Base-by-base conservation (phyloP, 1,140 invertebrate genomes). In the Bradynema listronoti region DNA sequence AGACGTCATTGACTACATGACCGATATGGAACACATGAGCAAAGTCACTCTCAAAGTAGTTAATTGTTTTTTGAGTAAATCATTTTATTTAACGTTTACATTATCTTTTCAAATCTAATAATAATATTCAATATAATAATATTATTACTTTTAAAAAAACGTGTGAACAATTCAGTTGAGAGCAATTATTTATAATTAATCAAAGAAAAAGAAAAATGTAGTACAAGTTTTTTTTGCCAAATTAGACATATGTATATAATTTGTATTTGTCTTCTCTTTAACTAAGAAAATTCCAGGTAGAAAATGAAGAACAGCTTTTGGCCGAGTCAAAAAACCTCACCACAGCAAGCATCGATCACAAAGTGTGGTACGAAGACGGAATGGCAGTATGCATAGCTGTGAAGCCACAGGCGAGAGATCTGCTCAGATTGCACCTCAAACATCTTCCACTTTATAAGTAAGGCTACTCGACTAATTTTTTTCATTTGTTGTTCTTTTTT, bases 301-400 rank as follows among this genome's bases (percentile, higher is more conserved):
- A 85, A 36, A 84, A 89, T 83, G 88, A 91, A 81, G 81, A 84
- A 39, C 81, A 83, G 62, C 79, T 97, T 47, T 80, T 80, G 32
- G 82, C 83, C 66, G 77, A 93, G 1, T 82, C 84, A 61, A 81
- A 84, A 60, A 85, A 83, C 75, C 80, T 97, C 46, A 81, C 82
- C 43, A 82, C 85, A 67, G 84, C 86, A 64, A 83, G 84, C 27
- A 86, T 98, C 50, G 83, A 85, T 63, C 87, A 95, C 78, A 93
- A 93, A 80, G 73, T 96, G 19, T 98, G 94, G 94, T 87, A 91
- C 61, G 93, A 98, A 82, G 93, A 98, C 83, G 90, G 94, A 80
- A 87, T 91, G 75, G 84, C 90, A 41, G 95, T 93, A 1, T 95
- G 91, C 80, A 80, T 98, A 60, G 93, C 88, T 29, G 80, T 87